Evolutionary conservation across 1,140 invertebrate species (phyloP).

Genomic region (Sinella curviseta): DNA sequence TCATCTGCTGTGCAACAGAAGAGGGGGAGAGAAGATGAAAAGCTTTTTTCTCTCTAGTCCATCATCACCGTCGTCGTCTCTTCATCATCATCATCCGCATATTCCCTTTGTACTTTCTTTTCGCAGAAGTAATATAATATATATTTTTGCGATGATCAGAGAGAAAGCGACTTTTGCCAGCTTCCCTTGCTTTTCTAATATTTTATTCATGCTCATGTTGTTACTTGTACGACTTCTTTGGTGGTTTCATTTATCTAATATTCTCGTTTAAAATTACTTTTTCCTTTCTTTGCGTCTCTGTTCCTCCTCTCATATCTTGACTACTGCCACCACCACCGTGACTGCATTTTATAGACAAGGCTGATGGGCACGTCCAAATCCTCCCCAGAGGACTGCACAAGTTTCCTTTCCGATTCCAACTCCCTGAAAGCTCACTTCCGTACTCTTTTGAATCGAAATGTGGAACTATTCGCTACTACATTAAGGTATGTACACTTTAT

Average conservation of each 20-base stretch:
- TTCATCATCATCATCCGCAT: too few relatives aligned
- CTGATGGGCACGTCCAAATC: constrained; percentile 70
- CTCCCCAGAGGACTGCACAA: constrained; percentile 72
- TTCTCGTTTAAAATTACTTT: constrained; percentile 17
- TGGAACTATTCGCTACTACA: constrained; percentile 75
- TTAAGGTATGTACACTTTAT: constrained; percentile 61
- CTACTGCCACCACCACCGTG: neutral
- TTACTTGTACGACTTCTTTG: too few relatives aligned
- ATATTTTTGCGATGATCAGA: too few relatives aligned
- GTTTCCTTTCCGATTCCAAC: constrained; percentile 75
- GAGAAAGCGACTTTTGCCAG: too few relatives aligned
- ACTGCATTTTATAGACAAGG: constrained; percentile 58
- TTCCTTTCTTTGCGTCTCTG: neutral
- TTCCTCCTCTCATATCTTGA: neutral
- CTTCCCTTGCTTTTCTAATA: too few relatives aligned
- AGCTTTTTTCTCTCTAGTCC: too few relatives aligned
- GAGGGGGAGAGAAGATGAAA: too few relatives aligned
- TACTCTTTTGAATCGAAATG: constrained; percentile 80
- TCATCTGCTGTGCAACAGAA: too few relatives aligned
- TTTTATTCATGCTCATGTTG: too few relatives aligned
- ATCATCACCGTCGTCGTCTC: too few relatives aligned
- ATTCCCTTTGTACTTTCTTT: too few relatives aligned
- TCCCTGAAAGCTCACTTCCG: constrained; percentile 75
- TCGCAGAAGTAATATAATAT: too few relatives aligned
- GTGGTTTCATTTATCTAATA: neutral